Conservation (phyloP, 1,140 invertebrate genomes). For the Galleria mellonella region DNA sequence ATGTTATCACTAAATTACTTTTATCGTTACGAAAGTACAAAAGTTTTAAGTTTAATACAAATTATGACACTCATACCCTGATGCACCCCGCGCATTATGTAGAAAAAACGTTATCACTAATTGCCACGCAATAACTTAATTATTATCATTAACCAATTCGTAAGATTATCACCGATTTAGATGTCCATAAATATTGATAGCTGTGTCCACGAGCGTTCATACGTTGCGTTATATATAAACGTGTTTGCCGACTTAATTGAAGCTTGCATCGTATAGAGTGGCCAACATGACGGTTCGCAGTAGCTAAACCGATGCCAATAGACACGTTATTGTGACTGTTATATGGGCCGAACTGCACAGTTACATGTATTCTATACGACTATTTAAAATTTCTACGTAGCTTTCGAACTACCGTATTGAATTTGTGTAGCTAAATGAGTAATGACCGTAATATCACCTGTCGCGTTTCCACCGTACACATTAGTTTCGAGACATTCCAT, state of each 20-base stretch:
- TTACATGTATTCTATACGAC: too few species aligned
- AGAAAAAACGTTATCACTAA: constrained; percentile 51
- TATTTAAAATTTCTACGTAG: too few species aligned
- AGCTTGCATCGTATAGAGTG: too few species aligned
- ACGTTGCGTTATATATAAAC: too few species aligned
- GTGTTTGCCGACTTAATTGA: too few species aligned
- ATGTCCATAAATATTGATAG: constrained; percentile 24
- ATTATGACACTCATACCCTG: constrained; percentile 75
- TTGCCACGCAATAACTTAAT: constrained; percentile 70
- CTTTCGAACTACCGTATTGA: too few species aligned
- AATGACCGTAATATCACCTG: constrained; percentile 20
- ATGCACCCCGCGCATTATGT: constrained; percentile 71
- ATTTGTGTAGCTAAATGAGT: too few species aligned
- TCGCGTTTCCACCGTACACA: constrained; percentile 37
- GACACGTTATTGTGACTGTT: too few species aligned
- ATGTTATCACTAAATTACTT: constrained; percentile 65
- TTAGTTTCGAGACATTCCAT: constrained; percentile 15
- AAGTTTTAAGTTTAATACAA: constrained; percentile 58
- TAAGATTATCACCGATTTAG: constrained; percentile 65
- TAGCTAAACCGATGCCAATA: too few species aligned
- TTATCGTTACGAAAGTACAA: constrained; percentile 70
- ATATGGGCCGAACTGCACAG: too few species aligned
- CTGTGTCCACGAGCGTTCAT: constrained; percentile 5
- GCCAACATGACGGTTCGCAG: too few species aligned
- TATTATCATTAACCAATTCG: constrained; percentile 72